Conservation (phyloP, 1,140 invertebrate species). For the Danaus plexippus region DNA sequence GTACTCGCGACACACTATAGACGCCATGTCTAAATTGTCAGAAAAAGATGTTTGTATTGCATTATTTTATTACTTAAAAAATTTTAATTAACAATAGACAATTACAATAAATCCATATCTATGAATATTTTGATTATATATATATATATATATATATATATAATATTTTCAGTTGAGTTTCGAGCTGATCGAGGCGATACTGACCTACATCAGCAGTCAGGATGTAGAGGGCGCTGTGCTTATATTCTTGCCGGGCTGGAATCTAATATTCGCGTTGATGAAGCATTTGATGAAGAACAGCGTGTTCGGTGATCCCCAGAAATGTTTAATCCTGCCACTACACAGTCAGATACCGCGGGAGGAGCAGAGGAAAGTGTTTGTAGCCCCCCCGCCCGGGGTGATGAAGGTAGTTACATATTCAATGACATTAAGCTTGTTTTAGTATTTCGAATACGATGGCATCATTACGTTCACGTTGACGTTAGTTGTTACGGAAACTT, state of each 20-base stretch:
- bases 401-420: constrained; percentile 39
- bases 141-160: not conserved
- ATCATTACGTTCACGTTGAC: too few species aligned
- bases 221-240: constrained; percentile 87
- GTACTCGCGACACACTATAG: constrained; percentile 77
- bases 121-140: constrained; percentile 1
- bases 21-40: constrained; percentile 82
- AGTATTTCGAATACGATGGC: too few species aligned
- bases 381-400: constrained; percentile 76
- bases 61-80: too few species aligned
- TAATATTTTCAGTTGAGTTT: constrained; percentile 82
- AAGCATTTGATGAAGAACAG: constrained; percentile 85
- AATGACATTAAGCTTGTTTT: too few species aligned
- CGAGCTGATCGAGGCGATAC: constrained; percentile 89
- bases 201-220: constrained; percentile 83
- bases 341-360: constrained; percentile 93
- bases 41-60: constrained; percentile 79
- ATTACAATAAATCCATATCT: too few species aligned
- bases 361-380: constrained; percentile 91
- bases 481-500: too few species aligned
- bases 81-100: too few species aligned
- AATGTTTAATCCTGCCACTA: constrained; percentile 84
- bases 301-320: constrained; percentile 77
- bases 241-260: constrained; percentile 95
- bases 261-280: constrained; percentile 93